A percentile compares a stretch with the other conserved stretches of the same genome.
Conservation (phyloP, 2,888 invertebrate genomes). For the Euspilapteryx auroguttella region DNA sequence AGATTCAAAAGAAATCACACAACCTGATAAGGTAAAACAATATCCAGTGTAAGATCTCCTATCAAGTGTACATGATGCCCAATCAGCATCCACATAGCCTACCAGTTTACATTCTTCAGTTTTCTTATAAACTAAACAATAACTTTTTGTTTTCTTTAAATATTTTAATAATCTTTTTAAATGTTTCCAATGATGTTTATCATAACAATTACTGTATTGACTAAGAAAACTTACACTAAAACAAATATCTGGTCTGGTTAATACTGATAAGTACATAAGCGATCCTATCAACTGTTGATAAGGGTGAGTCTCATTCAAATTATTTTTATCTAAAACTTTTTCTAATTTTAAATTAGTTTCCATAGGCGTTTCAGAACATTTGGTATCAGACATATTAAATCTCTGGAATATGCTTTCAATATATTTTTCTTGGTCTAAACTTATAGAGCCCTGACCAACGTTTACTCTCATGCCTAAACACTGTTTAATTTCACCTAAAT, state of each 20-base stretch:
- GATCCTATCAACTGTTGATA: slow-evolving; percentile 6
- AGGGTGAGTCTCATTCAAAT: too few species aligned
- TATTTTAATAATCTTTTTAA: slow-evolving; percentile 3
- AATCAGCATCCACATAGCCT: slow-evolving; percentile 3
- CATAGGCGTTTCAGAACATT: slow-evolving; percentile 4
- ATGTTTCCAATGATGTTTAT: slow-evolving; percentile 1
- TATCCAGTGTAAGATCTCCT: slow-evolving; percentile 3
- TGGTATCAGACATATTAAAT: slow-evolving; percentile 7
- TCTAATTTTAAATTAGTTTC: slow-evolving; percentile 5
- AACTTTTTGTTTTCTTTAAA: slow-evolving; percentile 1
- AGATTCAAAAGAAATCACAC: background rate
- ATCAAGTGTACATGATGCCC: slow-evolving; percentile 1
- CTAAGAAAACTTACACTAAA: slow-evolving; percentile 4
- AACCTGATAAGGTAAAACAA: background rate
- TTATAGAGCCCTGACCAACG: slow-evolving; percentile 3
- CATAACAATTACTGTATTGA: slow-evolving; percentile 5
- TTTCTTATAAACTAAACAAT: background rate
- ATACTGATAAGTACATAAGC: slow-evolving; percentile 5
- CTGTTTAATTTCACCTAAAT: slow-evolving; percentile 4
- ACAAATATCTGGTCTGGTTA: slow-evolving; percentile 6
- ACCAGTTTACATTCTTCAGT: background rate
- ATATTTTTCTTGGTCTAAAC: slow-evolving; percentile 6
- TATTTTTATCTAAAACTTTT: too few species aligned
- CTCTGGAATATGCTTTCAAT: slow-evolving; percentile 6
- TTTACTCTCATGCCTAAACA: slow-evolving; percentile 6